phyloP scores from a whole-genome alignment of 1,140 invertebrate genomes.

The Trichoplusia ni region DNA sequence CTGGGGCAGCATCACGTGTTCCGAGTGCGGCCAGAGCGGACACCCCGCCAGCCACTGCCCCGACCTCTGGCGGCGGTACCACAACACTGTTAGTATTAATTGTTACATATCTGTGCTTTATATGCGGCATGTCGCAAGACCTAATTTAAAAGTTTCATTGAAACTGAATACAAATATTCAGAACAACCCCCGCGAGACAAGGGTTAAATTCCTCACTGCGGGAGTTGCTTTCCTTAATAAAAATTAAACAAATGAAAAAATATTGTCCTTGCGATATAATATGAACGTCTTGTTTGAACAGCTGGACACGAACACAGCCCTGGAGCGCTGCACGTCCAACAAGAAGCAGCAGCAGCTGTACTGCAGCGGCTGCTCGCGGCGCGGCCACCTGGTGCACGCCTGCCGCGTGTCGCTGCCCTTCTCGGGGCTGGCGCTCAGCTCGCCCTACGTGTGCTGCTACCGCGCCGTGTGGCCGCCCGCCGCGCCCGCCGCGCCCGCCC shows the following conservation, averaged over 20 bases:
- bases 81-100: conserved; percentile 83
- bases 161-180: neutral
- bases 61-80: conserved; percentile 86
- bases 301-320: conserved; percentile 65
- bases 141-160: too few species aligned
- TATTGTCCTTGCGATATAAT: too few species aligned
- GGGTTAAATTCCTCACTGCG: too few species aligned
- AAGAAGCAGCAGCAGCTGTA: conserved; percentile 72
- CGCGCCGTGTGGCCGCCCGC: conserved; percentile 49
- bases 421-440: conserved; percentile 64
- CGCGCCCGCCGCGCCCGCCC: conserved; percentile 26
- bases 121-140: too few species aligned
- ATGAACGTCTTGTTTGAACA: conserved; percentile 50
- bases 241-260: too few species aligned
- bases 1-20: conserved; percentile 80
- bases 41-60: conserved; percentile 84
- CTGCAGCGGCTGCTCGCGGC: conserved; percentile 84
- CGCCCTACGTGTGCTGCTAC: conserved; percentile 65
- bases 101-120: too few species aligned
- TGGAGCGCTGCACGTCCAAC: conserved; percentile 62
- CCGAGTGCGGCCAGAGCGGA: conserved; percentile 83
- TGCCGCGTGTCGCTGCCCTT: conserved; percentile 74
- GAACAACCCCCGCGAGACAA: too few species aligned
- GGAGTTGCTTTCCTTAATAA: too few species aligned
- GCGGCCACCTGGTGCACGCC: conserved; percentile 83